A percentile compares a stretch with the other conserved stretches of the same genome.
phyloP scores from a whole-genome alignment of 2,113 vertebrate species.

The Papio anubis region DNA sequence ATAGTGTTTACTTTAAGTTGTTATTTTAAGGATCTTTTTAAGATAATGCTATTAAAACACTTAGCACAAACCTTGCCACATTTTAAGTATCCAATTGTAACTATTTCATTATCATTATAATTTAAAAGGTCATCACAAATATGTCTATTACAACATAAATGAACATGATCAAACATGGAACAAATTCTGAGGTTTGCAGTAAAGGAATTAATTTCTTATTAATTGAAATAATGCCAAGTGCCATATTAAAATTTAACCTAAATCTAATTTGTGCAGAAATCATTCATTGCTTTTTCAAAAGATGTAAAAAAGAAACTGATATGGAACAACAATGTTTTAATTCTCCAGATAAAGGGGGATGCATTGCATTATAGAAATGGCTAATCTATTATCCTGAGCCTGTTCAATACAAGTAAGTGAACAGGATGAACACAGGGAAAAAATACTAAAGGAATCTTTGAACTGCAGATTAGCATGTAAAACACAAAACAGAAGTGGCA shows the following conservation, averaged over 20 bases:
- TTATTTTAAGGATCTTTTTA: not conserved
- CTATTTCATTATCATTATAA: not conserved
- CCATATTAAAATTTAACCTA: not conserved
- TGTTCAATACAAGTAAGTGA: not conserved
- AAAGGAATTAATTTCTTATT: not conserved
- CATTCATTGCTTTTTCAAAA: not conserved
- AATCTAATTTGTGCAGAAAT: not conserved
- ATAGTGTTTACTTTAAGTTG: not conserved
- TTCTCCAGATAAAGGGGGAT: not conserved
- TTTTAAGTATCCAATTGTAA: not conserved
- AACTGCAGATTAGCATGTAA: not conserved
- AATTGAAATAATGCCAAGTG: not conserved
- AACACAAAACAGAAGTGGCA: not conserved
- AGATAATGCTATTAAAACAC: not conserved
- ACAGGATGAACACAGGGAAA: not conserved
- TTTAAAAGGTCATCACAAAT: not conserved
- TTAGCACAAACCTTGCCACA: not conserved
- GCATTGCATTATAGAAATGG: not conserved
- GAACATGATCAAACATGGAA: not conserved
- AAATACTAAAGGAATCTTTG: not conserved
- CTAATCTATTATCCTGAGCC: not conserved
- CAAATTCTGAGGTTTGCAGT: not conserved
- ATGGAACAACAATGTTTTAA: not conserved
- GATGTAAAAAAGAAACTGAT: not conserved
- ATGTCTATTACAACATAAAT: not conserved